Base-by-base conservation (phyloP, 2,797 vertebrate species). In the Iguana delicatissima region DNA sequence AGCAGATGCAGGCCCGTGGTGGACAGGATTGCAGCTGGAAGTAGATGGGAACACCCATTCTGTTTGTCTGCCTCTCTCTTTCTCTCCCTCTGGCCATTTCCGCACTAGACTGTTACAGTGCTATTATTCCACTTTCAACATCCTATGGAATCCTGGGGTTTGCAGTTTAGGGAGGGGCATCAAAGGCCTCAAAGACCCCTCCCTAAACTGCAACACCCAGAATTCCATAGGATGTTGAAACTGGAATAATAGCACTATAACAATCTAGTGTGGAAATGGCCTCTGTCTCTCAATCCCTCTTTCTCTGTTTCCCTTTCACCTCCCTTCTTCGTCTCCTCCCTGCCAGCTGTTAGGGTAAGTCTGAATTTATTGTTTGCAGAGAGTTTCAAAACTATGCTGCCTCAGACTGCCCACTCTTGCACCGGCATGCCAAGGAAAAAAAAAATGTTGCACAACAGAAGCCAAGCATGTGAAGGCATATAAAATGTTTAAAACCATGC, bases 401-500 rank as follows among this genome's bases (percentile, higher is more conserved):
- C 29, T 16, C 52, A 80, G 24, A 32, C 8, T 9, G 6, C 24
- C 26, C 42, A 14, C 52, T 32, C 32, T 32, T 16, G 50, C 18
- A 16, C 29, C 3, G 91, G 85, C 9, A 77, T 80, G 2, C 0
- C 69, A 89, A 84, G 6, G 72, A n/a, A 82, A 88, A 84, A 86
- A 57, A 52, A 52, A 52, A 14, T 80, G 16, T 26, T 84, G 74
- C 22, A 74, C 32, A 57, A 73, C n/a, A 92, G 92, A 91, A 9
- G 8, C 7, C 90, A 92, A 91, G 82, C 89, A 80, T 85, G 91
- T 89, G 69, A 86, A 93, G 52, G 89, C 57, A 76, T 93, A 67
- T 3, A 9, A 90, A 91, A 87, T 89, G 91, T 93, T 96, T 93
- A 95, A 93, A 95, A 88, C 76, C 77, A 94, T 32, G 84, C 85